phyloP scores from a whole-genome alignment of 2,797 vertebrate genomes.

The Hemitrygon akajei region DNA sequence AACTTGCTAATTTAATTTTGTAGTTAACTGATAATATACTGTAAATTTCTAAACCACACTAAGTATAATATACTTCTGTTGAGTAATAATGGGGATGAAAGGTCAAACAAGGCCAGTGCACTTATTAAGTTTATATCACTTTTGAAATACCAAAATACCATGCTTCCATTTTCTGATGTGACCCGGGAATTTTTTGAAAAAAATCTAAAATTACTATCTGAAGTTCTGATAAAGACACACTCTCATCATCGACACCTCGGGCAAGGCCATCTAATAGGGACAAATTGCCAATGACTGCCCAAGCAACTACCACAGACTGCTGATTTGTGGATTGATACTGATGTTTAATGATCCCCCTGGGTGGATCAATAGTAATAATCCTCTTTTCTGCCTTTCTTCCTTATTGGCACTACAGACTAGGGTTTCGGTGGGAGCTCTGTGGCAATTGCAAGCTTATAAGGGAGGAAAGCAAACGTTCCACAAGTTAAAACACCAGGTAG shows the following conservation, averaged over 20 bases:
- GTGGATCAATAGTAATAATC: conserved; percentile 99
- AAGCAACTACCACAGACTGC: conserved; percentile 79
- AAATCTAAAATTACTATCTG: conserved; percentile 36
- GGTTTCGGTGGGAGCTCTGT: conserved; percentile 42
- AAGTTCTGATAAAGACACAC: conserved; percentile 65
- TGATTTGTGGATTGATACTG: conserved; percentile 99
- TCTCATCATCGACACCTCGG: conserved; percentile 82
- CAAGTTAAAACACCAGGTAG: conserved; percentile 34
- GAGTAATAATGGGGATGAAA: neutral
- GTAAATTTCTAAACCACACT: neutral
- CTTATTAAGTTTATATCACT: neutral
- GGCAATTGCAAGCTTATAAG: conserved; percentile 2
- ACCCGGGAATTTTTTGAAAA: neutral
- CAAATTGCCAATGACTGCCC: conserved; percentile 98
- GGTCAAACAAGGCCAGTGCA: neutral
- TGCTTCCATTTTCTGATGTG: neutral
- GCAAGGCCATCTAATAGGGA: conserved; percentile 91
- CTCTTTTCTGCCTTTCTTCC: conserved; percentile 89
- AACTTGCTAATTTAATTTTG: neutral
- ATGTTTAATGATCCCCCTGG: conserved; percentile 99
- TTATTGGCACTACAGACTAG: conserved; percentile 80
- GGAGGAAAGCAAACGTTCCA: conserved; percentile 14
- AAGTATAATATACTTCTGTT: neutral
- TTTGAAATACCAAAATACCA: neutral
- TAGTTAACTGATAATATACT: conserved; percentile 4